Conservation (phyloP, 2,888 invertebrate genomes). For the Orthosia gracilis region DNA sequence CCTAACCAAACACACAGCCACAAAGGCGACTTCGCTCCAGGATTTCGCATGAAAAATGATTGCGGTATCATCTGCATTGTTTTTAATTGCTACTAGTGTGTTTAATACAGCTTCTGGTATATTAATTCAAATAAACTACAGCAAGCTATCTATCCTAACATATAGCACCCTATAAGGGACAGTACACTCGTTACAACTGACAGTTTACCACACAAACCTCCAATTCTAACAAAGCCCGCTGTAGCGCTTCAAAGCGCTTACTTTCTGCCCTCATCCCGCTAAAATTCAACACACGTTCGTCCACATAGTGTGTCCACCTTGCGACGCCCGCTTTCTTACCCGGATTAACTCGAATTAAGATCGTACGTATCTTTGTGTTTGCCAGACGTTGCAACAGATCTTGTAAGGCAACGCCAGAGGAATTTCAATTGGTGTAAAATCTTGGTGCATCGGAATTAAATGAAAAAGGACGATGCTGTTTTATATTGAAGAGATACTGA, state of each 20-base stretch:
- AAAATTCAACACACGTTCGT: constrained; percentile 81
- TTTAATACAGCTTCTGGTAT: not conserved
- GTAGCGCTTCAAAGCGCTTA: constrained; percentile 53
- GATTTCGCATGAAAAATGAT: no score
- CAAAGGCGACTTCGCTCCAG: no score
- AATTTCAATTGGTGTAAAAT: constrained; percentile 68
- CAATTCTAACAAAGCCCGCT: constrained; percentile 32
- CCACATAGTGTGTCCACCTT: constrained; percentile 84
- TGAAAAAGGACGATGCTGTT: constrained; percentile 41
- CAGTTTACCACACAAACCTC: constrained; percentile 31
- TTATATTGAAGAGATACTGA: constrained; percentile 38
- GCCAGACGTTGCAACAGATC: constrained; percentile 78
- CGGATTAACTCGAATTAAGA: constrained; percentile 89
- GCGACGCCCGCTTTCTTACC: constrained; percentile 83
- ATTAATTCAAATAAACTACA: not conserved
- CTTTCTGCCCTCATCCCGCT: constrained; percentile 68
- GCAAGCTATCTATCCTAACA: not conserved
- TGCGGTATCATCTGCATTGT: no score
- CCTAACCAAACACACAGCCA: no score
- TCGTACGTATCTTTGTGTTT: constrained; percentile 84
- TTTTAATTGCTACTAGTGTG: no score
- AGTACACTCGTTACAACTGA: not conserved
- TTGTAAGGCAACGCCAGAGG: constrained; percentile 65
- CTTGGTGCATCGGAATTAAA: constrained; percentile 60
- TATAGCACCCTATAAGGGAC: not conserved